A percentile compares a stretch with the other conserved stretches of the same genome.
These are phyloP conservation scores for Bombus sibiricus DNA, from an alignment of 1,140 invertebrate genomes.

Conservation along the genomic window DNA sequence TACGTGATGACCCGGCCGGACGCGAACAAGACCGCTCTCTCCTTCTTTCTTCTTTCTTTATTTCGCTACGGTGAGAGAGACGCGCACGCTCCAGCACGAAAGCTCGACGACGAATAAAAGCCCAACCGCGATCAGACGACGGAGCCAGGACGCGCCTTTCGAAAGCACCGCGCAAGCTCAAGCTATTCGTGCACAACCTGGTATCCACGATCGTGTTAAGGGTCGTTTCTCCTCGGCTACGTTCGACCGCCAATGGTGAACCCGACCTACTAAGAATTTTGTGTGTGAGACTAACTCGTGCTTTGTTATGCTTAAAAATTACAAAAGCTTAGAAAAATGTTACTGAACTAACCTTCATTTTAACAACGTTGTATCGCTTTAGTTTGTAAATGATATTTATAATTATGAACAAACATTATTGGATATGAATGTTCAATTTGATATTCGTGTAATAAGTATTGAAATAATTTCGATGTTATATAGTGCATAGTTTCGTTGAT, in stretches of 20 bases:
- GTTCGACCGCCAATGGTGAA: constrained; percentile 23
- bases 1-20: neutral
- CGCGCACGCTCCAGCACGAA: constrained; percentile 42
- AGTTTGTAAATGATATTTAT: neutral
- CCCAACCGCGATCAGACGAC: neutral
- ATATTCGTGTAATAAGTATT: neutral
- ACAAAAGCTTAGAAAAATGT: neutral
- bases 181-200: neutral
- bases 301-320: neutral
- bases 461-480: neutral
- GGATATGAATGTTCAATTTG: neutral
- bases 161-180: constrained; percentile 46
- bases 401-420: neutral
- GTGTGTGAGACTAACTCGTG: neutral
- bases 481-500: neutral
- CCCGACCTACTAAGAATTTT: neutral
- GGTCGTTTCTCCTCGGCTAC: constrained; percentile 18
- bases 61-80: neutral
- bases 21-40: neutral
- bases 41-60: neutral
- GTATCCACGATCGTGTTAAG: neutral
- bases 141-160: constrained; percentile 46
- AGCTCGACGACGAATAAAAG: constrained; percentile 54
- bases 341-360: neutral
- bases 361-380: neutral